Evolutionary conservation across 2,797 vertebrate species (phyloP).

Genomic region (Neomorphus geoffroyi): DNA sequence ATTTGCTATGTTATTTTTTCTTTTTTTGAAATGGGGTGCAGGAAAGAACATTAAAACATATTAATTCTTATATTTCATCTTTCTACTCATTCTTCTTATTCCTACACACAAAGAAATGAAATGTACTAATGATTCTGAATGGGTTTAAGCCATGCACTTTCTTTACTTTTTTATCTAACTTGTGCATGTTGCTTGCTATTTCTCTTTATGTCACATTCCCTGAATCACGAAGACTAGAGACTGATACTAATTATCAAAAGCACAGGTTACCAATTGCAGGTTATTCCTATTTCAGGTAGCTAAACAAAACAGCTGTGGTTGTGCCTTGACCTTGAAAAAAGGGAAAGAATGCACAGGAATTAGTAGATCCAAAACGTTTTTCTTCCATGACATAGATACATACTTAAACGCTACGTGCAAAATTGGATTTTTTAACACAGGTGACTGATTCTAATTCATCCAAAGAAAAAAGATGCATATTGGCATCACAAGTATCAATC

Average conservation of each 20-base stretch:
- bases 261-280: not conserved
- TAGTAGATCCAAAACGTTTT: not conserved
- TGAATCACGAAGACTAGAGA: not conserved
- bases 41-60: not conserved
- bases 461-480: not conserved
- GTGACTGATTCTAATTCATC: not conserved
- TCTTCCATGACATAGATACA: not conserved
- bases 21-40: fast-evolving
- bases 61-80: not conserved
- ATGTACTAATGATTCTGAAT: not conserved
- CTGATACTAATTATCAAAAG: not conserved
- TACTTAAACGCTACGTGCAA: not conserved
- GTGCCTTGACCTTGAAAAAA: not conserved
- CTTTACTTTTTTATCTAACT: not conserved
- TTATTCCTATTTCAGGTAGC: not conserved
- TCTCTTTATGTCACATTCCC: not conserved
- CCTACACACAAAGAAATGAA: not conserved
- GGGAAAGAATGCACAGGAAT: not conserved
- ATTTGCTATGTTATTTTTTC: not conserved
- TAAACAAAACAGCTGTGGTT: not conserved
- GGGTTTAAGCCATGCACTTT: not conserved
- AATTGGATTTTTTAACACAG: not conserved
- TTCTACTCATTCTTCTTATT: not conserved
- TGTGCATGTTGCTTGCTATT: not conserved
- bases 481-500: not conserved